These are phyloP conservation scores for Rhodeus uyekii DNA, from an alignment of 2,797 vertebrate species.

Conservation along the genomic window DNA sequence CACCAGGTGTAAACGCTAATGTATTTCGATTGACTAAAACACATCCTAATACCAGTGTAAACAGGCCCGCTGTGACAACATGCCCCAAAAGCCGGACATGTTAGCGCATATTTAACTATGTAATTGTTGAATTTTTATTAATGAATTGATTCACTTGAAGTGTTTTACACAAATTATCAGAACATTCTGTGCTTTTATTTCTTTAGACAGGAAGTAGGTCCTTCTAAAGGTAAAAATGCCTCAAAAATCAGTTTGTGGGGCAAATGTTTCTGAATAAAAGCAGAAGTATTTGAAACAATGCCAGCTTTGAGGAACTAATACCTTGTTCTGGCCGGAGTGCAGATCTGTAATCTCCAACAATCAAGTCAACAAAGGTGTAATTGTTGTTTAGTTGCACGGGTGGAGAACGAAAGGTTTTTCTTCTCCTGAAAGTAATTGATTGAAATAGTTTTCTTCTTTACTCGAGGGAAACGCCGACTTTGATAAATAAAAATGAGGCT, in stretches of 20 bases:
- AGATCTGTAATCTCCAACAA: conserved; percentile 15
- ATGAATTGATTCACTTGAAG: background rate
- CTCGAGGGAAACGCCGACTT: conserved; percentile 1
- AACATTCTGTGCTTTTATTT: background rate
- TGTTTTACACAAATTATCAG: background rate
- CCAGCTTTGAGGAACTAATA: conserved; percentile 2
- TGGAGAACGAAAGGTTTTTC: background rate
- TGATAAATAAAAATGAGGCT: conserved; percentile 14
- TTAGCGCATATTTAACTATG: background rate
- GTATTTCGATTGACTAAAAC: too few species aligned
- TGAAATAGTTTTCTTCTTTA: background rate
- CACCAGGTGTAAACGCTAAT: too few species aligned
- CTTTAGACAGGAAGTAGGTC: background rate
- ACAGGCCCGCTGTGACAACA: too few species aligned
- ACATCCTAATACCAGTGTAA: too few species aligned
- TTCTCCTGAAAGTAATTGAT: conserved; percentile 17
- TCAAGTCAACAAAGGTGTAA: conserved; percentile 9
- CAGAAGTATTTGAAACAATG: background rate
- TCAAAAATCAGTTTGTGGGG: background rate
- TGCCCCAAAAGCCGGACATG: too few species aligned
- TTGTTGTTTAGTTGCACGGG: conserved; percentile 17
- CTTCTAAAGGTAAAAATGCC: background rate
- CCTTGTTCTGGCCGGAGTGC: background rate
- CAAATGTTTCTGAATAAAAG: background rate
- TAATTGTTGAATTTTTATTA: background rate